Percentiles rank a stretch among this genome's conserved stretches.
These are phyloP conservation scores for Apodemus sylvaticus DNA, from an alignment of 2,113 vertebrate genomes.

Conservation along the genomic window DNA sequence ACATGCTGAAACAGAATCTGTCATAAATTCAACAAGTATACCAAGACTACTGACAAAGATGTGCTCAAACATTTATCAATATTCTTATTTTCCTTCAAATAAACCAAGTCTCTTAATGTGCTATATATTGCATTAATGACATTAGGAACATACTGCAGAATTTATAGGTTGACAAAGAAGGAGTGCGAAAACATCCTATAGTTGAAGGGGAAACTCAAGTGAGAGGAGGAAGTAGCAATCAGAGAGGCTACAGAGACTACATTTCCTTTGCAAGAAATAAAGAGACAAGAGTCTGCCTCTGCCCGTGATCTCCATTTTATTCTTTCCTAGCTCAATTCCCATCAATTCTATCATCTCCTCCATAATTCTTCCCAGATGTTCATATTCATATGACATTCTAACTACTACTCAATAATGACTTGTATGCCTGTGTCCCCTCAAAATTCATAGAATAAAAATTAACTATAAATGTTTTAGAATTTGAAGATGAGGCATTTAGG, in stretches of 20 bases:
- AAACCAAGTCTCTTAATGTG: background rate
- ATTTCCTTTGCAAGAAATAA: background rate
- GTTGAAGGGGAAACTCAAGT: background rate
- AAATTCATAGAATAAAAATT: background rate
- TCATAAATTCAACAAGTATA: background rate
- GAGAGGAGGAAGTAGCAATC: background rate
- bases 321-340: background rate
- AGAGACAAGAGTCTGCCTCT: background rate
- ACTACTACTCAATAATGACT: background rate
- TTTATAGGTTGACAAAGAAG: background rate
- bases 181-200: background rate
- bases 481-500: background rate
- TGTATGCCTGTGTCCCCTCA: background rate
- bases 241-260: background rate
- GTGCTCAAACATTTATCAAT: background rate
- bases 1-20: background rate
- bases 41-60: background rate
- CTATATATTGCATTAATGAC: background rate
- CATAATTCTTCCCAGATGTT: background rate
- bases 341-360: background rate
- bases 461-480: background rate
- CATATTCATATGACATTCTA: background rate
- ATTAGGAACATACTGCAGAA: background rate
- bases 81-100: constrained; percentile 9
- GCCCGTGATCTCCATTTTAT: background rate